Base-by-base conservation (phyloP, 37 sponge, comb jelly and placozoan species). In the Aplysina aerophoba region DNA sequence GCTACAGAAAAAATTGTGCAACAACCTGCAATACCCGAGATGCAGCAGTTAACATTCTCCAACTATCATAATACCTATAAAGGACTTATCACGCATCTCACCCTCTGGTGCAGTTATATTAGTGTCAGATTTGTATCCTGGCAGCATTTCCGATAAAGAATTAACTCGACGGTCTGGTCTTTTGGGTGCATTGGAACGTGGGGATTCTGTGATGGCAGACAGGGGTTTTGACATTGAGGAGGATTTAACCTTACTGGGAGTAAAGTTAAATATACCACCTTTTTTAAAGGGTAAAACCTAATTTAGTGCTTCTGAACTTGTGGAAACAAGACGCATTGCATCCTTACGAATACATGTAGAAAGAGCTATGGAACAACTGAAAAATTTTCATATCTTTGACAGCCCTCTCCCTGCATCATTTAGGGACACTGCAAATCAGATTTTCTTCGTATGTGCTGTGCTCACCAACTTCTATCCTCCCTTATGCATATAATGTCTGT, bases 151-250 rank as follows among this genome's bases (percentile, higher is more conserved):
- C 2, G 86, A 90, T 55, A 85, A 75, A 34, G 86, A 85, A 44
- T 80, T 85, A 3, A 86, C 84, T 24, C 65, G 79, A 30, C 79
- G 35, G 22, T 55, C 71, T 75, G 90, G 86, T 31, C 16, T 90
- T 19, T 41, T 90, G 33, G 68, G 73, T 12, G 21, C 74, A 6
- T 59, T 90, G 58, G 84, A 90, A 28, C 50, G 22, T 39, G 86
- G 90, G 14, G 79, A 86, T 41, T 82, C 83, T 61, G 64, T 91
- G 0, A 87, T 91, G 88, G 88, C 88, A 24, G 91, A 91, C 72
- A 41, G 85, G 41, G 91, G 91, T 14, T 87, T 91, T 64, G 85
- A 87, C 68, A 91, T 91, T 33, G 55, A 91, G 53, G 91, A 87
- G 22, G 84, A 84, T 55, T 80, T 91, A 62, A 27, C 55, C 17